Percentiles rank a stretch among this genome's conserved stretches.
Evolutionary conservation across 2,113 vertebrate genomes (phyloP).

Genomic region (Pelmatolapia mariae): DNA sequence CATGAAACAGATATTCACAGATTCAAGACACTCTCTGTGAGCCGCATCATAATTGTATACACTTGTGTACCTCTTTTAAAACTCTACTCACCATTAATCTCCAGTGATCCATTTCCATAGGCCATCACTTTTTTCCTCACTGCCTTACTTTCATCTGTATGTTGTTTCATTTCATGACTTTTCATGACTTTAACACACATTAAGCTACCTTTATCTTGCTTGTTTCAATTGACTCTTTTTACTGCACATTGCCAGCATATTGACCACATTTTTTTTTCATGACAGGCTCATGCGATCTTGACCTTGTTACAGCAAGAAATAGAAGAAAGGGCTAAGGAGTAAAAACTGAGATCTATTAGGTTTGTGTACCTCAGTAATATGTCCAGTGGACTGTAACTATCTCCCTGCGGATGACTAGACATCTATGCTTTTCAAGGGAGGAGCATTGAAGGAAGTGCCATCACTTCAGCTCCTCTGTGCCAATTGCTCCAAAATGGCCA

Average conservation of each 20-base stretch:
- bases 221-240: background rate
- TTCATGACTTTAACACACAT: background rate
- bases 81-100: background rate
- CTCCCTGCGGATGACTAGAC: slow-evolving; percentile 20
- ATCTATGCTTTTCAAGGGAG: slow-evolving; percentile 15
- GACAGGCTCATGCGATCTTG: background rate
- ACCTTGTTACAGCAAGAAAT: background rate
- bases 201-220: background rate
- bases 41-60: background rate
- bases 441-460: slow-evolving; percentile 45
- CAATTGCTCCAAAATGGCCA: slow-evolving; percentile 69
- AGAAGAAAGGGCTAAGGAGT: background rate
- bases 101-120: background rate
- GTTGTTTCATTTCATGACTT: background rate
- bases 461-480: slow-evolving; percentile 45
- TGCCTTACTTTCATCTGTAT: background rate
- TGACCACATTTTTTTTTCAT: background rate
- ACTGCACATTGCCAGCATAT: background rate
- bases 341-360: background rate
- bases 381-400: slow-evolving; percentile 35
- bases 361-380: slow-evolving; percentile 25
- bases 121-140: background rate
- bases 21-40: background rate
- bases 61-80: background rate
- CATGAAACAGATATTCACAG: background rate